Base-by-base conservation (phyloP, 2,113 vertebrate genomes). In the Catharus fuscescens region DNA sequence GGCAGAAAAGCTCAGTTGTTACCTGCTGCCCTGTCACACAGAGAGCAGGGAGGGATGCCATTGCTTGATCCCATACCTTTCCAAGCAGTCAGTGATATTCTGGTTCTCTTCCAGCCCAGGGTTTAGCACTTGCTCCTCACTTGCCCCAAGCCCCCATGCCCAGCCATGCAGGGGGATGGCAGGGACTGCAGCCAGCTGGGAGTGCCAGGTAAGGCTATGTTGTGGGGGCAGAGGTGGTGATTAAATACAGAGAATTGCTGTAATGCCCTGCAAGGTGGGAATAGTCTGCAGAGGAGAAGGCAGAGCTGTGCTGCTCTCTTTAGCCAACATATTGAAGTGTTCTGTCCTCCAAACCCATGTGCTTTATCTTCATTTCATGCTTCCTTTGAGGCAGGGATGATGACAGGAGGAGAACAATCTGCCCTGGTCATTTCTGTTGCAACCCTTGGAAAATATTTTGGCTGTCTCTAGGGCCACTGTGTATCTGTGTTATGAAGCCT, bases 131-230 rank as follows among this genome's bases (percentile, higher is more conserved):
- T 45, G 32, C 8, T 69, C 32, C 64, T 70, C 25, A 1, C 42
- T 24, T 62, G 13, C 5, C 11, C 42, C n/a, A 0, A 45, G 32
- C n/a, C 5, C 11, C 42, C n/a, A 0, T 54, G 32, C n/a, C 47
- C 40, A 19, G 17, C 20, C 52, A 8, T 0, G 4, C 70, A 34
- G 47, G 23, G 29, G 31, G 40, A 36, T 0, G 29, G 29, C 3
- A 3, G 53, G 56, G 42, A 9, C 26, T 70, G 65, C 70, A 44
- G 61, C 48, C 62, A 59, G 32, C 77, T 31, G 26, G 25, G 28
- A 40, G 45, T 9, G 21, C 69, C 29, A 19, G 60, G 45, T 17
- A 32, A 16, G 69, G 23, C 69, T 18, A 0, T 9, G 1, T 8
- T 40, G 1, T 4, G 28, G 66, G 66, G 44, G 18, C 36, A 52